These are phyloP conservation scores for Agrilus mali DNA, from an alignment of 2,888 invertebrate genomes.

Conservation along the genomic window DNA sequence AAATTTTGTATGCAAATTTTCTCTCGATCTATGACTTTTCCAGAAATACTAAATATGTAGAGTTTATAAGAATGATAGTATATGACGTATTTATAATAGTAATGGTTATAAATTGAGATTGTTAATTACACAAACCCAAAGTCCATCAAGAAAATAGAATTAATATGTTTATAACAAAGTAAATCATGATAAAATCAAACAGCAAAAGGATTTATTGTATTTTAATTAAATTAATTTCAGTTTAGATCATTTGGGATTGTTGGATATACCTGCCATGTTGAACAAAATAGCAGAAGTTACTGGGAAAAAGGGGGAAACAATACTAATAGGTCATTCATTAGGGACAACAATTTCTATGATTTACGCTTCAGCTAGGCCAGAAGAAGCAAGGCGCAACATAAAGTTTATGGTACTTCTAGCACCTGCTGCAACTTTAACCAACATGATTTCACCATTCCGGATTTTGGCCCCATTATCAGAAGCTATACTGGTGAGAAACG, in stretches of 20 bases:
- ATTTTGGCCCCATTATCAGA: conserved; percentile 48
- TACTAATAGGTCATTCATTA: conserved; percentile 83
- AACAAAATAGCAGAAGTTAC: conserved; percentile 21
- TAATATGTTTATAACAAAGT: not conserved
- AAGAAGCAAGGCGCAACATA: conserved; percentile 52
- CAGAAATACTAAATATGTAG: no score
- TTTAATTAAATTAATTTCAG: conserved; percentile 14
- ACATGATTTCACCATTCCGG: conserved; percentile 48
- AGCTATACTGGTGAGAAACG: conserved; percentile 36
- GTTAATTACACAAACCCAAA: no score
- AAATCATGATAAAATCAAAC: not conserved
- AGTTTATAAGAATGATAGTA: no score
- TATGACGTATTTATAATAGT: no score
- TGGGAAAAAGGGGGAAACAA: conserved; percentile 30
- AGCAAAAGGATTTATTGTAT: not conserved
- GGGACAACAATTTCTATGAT: conserved; percentile 65
- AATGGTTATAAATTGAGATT: no score
- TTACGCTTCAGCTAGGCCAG: conserved; percentile 52
- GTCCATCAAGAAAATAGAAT: no score
- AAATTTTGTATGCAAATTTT: no score
- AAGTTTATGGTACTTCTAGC: conserved; percentile 51
- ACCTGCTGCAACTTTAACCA: conserved; percentile 49
- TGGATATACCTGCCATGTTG: conserved; percentile 26
- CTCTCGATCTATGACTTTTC: no score
- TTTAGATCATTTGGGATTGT: conserved; percentile 25